Evolutionary conservation across 2,888 invertebrate species (phyloP).

Genomic region (Hirtodrosophila alboralis): DNA sequence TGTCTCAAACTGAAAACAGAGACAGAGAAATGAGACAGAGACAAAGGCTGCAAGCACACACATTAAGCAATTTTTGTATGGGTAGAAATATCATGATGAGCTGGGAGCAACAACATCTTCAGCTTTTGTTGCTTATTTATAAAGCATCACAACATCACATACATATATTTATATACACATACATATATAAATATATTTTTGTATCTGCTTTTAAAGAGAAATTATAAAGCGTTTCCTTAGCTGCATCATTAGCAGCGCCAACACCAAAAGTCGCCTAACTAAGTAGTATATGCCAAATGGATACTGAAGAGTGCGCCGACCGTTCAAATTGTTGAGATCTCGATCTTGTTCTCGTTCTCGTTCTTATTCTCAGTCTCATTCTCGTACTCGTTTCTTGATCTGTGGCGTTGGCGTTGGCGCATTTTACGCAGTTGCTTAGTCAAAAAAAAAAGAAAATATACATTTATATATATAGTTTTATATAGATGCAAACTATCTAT

Average conservation of each 20-base stretch:
- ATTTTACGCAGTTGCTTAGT: constrained; percentile 77
- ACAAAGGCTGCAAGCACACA: constrained; percentile 71
- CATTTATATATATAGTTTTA: constrained; percentile 32
- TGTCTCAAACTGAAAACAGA: constrained; percentile 40
- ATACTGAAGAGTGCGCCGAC: constrained; percentile 37
- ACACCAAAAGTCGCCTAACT: constrained; percentile 82
- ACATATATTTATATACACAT: constrained; percentile 12
- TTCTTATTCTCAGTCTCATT: constrained; percentile 11
- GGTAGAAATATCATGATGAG: constrained; percentile 51
- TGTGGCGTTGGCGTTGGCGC: constrained; percentile 74
- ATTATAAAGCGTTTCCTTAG: constrained; percentile 84
- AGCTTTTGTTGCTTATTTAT: constrained; percentile 65
- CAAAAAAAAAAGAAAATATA: constrained; percentile 56
- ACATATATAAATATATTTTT: constrained; percentile 6
- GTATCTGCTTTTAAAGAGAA: constrained; percentile 71
- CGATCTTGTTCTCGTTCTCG: constrained; percentile 21
- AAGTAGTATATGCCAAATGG: constrained; percentile 53
- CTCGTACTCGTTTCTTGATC: constrained; percentile 24
- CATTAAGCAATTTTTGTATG: constrained; percentile 64
- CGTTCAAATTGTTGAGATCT: constrained; percentile 44
- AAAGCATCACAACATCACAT: too few species aligned
- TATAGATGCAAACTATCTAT: constrained; percentile 65
- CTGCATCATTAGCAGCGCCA: constrained; percentile 83
- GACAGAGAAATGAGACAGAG: constrained; percentile 18
- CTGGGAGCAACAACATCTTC: constrained; percentile 62